These are phyloP conservation scores for Macrophya alboannulata DNA, from an alignment of 2,888 invertebrate genomes.

Conservation along the genomic window DNA sequence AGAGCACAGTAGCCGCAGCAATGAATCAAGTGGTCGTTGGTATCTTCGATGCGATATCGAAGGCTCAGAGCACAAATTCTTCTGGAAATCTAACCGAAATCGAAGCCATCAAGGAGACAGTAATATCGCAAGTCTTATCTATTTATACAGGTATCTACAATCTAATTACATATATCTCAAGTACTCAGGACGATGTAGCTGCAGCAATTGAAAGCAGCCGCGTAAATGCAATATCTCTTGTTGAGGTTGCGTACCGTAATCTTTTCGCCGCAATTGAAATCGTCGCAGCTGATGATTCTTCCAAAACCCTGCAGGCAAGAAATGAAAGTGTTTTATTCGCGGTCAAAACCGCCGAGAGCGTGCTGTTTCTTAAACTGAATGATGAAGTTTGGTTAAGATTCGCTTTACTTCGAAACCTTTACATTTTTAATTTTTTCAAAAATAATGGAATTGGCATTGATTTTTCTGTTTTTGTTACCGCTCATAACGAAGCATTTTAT, in stretches of 20 bases:
- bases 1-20: neutral
- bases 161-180: neutral
- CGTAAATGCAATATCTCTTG: neutral
- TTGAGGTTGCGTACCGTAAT: neutral
- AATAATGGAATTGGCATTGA: neutral
- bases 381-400: neutral
- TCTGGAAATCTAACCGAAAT: neutral
- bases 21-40: neutral
- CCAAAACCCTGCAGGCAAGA: neutral
- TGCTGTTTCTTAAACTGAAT: neutral
- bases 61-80: neutral
- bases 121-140: neutral
- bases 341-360: neutral
- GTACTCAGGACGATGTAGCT: slow-evolving; percentile 4
- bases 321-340: neutral
- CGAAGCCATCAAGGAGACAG: neutral
- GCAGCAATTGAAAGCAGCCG: neutral
- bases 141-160: neutral
- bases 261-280: neutral
- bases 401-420: slow-evolving; percentile 16
- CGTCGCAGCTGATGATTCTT: neutral
- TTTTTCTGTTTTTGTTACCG: neutral
- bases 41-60: neutral
- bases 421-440: neutral
- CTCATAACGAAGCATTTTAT: neutral